Percentiles rank a stretch among this genome's conserved stretches.
These are phyloP conservation scores for Emydocephalus ijimae DNA, from an alignment of 2,113 vertebrate genomes.

Conservation along the genomic window DNA sequence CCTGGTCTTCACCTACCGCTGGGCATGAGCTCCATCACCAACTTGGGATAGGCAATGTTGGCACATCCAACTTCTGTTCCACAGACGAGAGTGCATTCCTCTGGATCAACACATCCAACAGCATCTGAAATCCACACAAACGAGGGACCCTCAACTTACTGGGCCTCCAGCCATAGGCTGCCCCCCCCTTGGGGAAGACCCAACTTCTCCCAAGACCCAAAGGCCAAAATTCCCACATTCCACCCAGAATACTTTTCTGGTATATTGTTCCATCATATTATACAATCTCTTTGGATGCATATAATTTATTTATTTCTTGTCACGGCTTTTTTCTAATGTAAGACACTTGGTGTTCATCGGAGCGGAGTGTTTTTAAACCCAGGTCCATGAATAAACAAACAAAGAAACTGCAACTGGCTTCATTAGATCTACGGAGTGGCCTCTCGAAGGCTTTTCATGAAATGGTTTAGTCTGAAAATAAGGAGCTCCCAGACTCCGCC, in stretches of 20 bases:
- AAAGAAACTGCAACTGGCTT: neutral
- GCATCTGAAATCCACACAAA: conserved; percentile 69
- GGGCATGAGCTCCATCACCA: conserved; percentile 90
- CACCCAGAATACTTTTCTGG: neutral
- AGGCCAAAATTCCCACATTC: neutral
- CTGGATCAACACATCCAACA: conserved; percentile 84
- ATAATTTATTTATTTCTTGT: neutral
- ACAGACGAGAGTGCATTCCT: conserved; percentile 81
- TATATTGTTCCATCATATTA: neutral
- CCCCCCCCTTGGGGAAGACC: no score
- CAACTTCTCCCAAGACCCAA: neutral
- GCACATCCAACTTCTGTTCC: conserved; percentile 84
- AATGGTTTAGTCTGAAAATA: neutral
- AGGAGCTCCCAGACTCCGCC: neutral
- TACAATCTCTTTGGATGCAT: neutral
- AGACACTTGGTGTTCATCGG: no score
- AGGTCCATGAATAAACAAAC: neutral
- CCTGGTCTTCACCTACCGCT: conserved; percentile 66
- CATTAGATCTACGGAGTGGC: neutral
- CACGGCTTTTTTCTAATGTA: neutral
- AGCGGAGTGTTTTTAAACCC: neutral
- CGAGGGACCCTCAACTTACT: neutral
- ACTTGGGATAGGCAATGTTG: conserved; percentile 86
- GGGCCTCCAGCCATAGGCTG: neutral
- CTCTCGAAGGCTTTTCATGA: neutral